Conservation (phyloP, 2,888 invertebrate genomes). For the Metellina segmentata region DNA sequence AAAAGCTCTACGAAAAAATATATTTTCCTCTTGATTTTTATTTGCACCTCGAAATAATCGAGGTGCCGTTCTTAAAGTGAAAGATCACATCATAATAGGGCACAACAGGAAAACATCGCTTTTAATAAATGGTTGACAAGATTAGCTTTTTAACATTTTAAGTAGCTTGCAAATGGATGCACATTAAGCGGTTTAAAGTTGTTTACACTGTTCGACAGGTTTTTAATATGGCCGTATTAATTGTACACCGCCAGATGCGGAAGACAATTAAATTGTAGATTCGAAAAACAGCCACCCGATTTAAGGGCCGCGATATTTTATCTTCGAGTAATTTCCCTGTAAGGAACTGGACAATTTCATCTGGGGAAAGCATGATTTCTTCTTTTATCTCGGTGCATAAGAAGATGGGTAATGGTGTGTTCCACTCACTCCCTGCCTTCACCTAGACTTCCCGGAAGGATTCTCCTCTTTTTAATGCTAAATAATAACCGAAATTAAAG, state of each 20-base stretch:
- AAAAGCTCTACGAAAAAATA: too few relatives aligned
- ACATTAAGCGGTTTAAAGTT: background rate
- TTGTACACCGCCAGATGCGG: background rate
- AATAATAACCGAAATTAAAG: constrained; percentile 59
- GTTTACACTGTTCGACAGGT: background rate
- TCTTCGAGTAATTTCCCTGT: background rate
- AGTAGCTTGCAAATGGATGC: background rate
- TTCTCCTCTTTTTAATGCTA: constrained; percentile 25
- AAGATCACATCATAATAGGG: background rate
- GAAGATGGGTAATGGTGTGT: constrained; percentile 9
- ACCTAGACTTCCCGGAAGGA: background rate
- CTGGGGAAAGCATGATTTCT: background rate
- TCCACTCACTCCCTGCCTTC: background rate
- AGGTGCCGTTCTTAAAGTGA: background rate
- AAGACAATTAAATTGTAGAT: background rate
- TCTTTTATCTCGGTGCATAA: background rate
- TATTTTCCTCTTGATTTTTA: too few relatives aligned
- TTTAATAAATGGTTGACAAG: background rate
- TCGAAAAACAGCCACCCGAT: background rate
- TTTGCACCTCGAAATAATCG: too few relatives aligned
- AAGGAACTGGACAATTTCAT: background rate
- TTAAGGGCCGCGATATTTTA: background rate
- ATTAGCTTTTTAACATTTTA: background rate
- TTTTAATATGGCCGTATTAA: background rate
- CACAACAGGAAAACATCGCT: background rate